Conservation (phyloP, 2,888 invertebrate genomes). For the Eupithecia inturbata region DNA sequence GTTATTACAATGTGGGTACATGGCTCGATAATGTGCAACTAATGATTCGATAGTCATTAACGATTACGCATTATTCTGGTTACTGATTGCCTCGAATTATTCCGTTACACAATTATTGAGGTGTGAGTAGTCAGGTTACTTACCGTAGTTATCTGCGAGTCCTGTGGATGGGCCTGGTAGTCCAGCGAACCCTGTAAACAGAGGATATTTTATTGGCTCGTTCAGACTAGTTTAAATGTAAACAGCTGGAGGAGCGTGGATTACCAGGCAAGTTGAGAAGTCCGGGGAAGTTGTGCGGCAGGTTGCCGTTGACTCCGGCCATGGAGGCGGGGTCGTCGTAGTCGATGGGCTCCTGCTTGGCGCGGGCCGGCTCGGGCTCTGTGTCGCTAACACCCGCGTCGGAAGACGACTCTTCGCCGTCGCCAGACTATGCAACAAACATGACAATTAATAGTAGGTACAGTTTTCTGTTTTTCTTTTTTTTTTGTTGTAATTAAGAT, state of each 20-base stretch:
- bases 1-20: conserved; percentile 67
- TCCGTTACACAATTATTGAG: conserved; percentile 61
- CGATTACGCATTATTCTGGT: conserved; percentile 56
- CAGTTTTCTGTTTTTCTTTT: background rate
- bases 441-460: background rate
- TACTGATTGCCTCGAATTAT: conserved; percentile 55
- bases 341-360: conserved; percentile 90
- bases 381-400: conserved; percentile 91
- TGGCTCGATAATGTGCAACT: conserved; percentile 77
- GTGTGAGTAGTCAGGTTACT: conserved; percentile 69
- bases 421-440: conserved; percentile 62
- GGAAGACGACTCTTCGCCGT: conserved; percentile 93
- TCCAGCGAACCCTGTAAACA: conserved; percentile 86
- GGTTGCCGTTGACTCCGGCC: conserved; percentile 86
- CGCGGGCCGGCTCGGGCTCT: conserved; percentile 84
- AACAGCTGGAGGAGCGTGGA: background rate
- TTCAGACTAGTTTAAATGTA: background rate
- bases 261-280: conserved; percentile 92
- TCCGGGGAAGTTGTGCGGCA: conserved; percentile 90
- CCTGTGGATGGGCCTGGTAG: conserved; percentile 93
- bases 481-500: too few species aligned
- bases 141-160: conserved; percentile 93
- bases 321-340: conserved; percentile 87
- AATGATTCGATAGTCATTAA: conserved; percentile 67
- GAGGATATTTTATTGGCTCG: conserved; percentile 17